Conservation (phyloP, 1,140 invertebrate genomes). For the Venustaconcha ellipsiformis region DNA sequence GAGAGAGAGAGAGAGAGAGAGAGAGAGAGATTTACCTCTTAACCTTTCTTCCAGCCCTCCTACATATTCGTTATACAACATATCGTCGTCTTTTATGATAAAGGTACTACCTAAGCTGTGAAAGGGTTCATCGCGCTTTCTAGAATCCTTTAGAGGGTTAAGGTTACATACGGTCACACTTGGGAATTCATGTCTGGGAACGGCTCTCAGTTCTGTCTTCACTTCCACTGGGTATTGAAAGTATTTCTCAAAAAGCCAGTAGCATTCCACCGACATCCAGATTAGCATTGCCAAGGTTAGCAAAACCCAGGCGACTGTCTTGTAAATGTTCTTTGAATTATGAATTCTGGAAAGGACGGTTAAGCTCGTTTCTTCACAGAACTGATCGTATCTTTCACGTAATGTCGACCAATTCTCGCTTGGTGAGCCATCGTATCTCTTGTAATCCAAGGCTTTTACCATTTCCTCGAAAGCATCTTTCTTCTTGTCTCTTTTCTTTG, state of each 20-base stretch:
- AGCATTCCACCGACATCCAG: conserved; percentile 47
- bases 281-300: conserved; percentile 39
- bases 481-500: no score
- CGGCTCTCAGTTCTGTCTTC: conserved; percentile 44
- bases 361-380: conserved; percentile 56
- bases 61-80: conserved; percentile 36
- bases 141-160: conserved; percentile 55
- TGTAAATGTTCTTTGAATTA: conserved; percentile 41
- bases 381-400: conserved; percentile 13
- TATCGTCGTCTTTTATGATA: conserved; percentile 29
- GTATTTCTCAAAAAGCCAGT: conserved; percentile 53
- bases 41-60: conserved; percentile 10
- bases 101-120: conserved; percentile 1
- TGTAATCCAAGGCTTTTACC: no score
- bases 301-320: conserved; percentile 44
- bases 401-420: no score
- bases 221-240: conserved; percentile 55
- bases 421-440: no score
- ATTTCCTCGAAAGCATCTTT: no score
- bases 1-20: no score
- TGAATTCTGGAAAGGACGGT: conserved; percentile 50
- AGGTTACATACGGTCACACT: conserved; percentile 68
- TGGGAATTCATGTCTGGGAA: conserved; percentile 58
- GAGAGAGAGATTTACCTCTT: conserved; percentile 8
- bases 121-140: conserved; percentile 13